phyloP scores from a whole-genome alignment of 2,888 invertebrate species.

The Hecatera dysodea region DNA sequence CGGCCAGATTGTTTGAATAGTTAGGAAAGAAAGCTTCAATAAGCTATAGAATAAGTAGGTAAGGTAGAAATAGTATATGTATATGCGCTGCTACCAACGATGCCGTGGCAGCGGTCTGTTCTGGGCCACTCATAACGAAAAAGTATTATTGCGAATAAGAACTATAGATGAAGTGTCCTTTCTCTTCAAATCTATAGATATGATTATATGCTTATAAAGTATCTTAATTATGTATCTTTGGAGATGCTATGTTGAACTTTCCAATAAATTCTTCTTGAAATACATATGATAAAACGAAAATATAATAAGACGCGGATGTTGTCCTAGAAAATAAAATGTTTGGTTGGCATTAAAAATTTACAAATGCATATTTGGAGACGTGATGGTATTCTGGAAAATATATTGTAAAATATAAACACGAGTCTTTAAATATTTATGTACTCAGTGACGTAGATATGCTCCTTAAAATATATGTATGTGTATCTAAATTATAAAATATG shows the following conservation, averaged over 20 bases:
- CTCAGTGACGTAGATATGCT: not conserved
- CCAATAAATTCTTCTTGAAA: not conserved
- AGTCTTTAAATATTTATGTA: constrained; percentile 1
- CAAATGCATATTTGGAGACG: not conserved
- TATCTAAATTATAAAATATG: not conserved
- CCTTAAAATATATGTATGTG: not conserved
- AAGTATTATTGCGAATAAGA: too few species aligned
- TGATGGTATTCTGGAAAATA: not conserved
- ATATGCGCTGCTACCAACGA: too few species aligned
- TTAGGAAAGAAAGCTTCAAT: not conserved
- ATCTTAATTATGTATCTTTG: not conserved
- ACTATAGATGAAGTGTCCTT: not conserved
- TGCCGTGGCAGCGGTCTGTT: too few species aligned
- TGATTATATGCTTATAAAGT: not conserved
- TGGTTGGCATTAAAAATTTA: not conserved
- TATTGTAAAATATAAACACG: not conserved
- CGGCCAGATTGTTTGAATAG: constrained; percentile 1
- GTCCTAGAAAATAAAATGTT: not conserved
- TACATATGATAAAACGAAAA: not conserved
- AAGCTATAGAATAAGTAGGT: constrained; percentile 9
- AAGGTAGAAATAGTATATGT: not conserved
- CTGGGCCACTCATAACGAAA: too few species aligned
- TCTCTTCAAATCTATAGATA: not conserved
- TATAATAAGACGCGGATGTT: not conserved
- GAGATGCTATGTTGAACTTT: constrained; percentile 2